These are phyloP conservation scores for Drosophila meridiana DNA, from an alignment of 2,888 invertebrate species.

Conservation along the genomic window DNA sequence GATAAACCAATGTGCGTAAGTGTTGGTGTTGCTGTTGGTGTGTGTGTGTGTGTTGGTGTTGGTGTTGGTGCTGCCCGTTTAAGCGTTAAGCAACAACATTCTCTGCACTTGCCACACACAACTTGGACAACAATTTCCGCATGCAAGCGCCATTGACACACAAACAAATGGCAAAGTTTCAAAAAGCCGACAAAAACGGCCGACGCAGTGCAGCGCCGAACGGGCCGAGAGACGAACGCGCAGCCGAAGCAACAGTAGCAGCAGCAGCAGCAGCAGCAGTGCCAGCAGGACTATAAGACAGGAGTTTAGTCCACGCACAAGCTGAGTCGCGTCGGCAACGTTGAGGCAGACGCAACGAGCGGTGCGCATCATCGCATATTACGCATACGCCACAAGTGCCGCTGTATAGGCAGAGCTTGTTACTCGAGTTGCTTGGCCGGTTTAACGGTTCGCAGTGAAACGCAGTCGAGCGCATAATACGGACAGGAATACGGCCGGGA, in stretches of 20 bases:
- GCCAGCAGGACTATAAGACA: conserved; percentile 65
- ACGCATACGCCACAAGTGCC: conserved; percentile 62
- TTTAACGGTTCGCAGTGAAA: conserved; percentile 39
- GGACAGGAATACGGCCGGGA: neutral
- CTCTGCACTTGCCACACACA: conserved; percentile 44
- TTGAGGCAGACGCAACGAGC: conserved; percentile 58
- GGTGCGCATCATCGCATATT: conserved; percentile 28
- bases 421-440: conserved; percentile 52
- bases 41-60: neutral
- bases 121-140: conserved; percentile 66
- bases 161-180: conserved; percentile 26
- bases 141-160: conserved; percentile 41
- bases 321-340: conserved; percentile 76
- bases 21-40: neutral
- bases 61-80: conserved; percentile 7
- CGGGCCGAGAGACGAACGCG: conserved; percentile 34
- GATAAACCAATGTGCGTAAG: neutral
- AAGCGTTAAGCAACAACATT: conserved; percentile 23
- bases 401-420: conserved; percentile 44
- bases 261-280: conserved; percentile 27
- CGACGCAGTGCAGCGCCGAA: conserved; percentile 50
- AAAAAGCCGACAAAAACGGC: conserved; percentile 40
- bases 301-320: conserved; percentile 41
- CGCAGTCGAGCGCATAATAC: conserved; percentile 7
- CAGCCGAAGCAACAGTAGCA: conserved; percentile 42